Percentiles rank a stretch among this genome's conserved stretches.
These are phyloP conservation scores for Proales similis DNA, from an alignment of 1,140 invertebrate genomes.

Conservation along the genomic window DNA sequence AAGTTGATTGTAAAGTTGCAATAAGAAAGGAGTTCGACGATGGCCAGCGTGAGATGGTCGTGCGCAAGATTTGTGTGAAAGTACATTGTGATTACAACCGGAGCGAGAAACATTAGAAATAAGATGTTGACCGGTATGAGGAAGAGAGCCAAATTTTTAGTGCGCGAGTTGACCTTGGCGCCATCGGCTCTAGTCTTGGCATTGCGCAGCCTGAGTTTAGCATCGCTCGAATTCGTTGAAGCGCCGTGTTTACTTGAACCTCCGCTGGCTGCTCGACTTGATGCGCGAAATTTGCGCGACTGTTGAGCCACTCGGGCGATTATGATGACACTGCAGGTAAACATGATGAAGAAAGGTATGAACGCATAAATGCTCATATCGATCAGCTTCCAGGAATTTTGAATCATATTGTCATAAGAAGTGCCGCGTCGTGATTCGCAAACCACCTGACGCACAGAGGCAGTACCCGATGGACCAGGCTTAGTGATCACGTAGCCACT, in stretches of 20 bases:
- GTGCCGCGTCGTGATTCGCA: constrained; percentile 5
- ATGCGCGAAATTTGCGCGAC: constrained; percentile 18
- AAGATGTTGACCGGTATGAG: constrained; percentile 33
- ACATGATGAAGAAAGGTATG: constrained; percentile 31
- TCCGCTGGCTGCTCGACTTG: neutral
- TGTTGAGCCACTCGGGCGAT: constrained; percentile 24
- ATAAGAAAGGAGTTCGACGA: constrained; percentile 33
- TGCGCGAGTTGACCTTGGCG: constrained; percentile 17
- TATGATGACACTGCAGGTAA: constrained; percentile 31
- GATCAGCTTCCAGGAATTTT: constrained; percentile 27
- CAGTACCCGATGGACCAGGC: neutral
- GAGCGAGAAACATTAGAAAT: constrained; percentile 37
- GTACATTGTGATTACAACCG: constrained; percentile 33
- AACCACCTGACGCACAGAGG: neutral
- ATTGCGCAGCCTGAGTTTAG: neutral
- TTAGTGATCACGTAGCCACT: constrained; percentile 1
- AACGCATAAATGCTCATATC: constrained; percentile 35
- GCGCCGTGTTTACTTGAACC: no score
- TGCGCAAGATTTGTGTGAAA: neutral
- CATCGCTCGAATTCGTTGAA: no score
- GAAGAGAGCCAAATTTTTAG: constrained; percentile 28
- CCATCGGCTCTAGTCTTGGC: constrained; percentile 11
- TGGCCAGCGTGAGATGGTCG: constrained; percentile 30
- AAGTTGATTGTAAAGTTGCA: constrained; percentile 32
- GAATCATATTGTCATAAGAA: constrained; percentile 5